phyloP scores from a whole-genome alignment of 2,113 vertebrate genomes.

The Ctenodactylus gundi region DNA sequence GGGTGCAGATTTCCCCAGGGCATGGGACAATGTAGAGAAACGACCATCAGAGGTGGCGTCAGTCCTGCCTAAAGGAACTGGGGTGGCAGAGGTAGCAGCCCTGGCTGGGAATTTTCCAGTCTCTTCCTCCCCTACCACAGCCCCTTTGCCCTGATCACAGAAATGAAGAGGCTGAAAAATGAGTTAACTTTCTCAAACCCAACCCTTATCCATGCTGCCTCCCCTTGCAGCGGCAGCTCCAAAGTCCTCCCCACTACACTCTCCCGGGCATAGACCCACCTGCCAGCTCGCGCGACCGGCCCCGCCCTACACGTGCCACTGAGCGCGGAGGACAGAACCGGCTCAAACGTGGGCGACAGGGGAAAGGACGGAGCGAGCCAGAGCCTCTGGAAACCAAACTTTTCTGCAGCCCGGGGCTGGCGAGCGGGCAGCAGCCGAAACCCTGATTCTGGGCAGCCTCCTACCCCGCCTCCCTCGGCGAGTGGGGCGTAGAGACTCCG shows the following conservation, averaged over 20 bases:
- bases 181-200: constrained; percentile 40
- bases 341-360: neutral
- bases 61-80: neutral
- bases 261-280: neutral
- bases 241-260: neutral
- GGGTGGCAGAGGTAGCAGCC: neutral
- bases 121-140: neutral
- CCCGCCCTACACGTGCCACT: constrained; percentile 39
- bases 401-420: constrained; percentile 13
- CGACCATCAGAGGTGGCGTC: neutral
- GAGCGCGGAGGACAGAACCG: neutral
- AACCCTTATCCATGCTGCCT: neutral
- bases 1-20: neutral
- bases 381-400: constrained; percentile 31
- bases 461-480: constrained; percentile 64
- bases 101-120: constrained; percentile 57
- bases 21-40: neutral
- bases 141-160: neutral
- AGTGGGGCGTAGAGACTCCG: constrained; percentile 50
- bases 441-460: constrained; percentile 28
- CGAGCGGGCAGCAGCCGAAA: neutral
- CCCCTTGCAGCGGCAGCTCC: neutral
- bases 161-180: neutral
- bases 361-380: neutral
- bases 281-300: constrained; percentile 20